Evolutionary conservation across 1,140 invertebrate species (phyloP).

Genomic region (Marisa cornuarietis): DNA sequence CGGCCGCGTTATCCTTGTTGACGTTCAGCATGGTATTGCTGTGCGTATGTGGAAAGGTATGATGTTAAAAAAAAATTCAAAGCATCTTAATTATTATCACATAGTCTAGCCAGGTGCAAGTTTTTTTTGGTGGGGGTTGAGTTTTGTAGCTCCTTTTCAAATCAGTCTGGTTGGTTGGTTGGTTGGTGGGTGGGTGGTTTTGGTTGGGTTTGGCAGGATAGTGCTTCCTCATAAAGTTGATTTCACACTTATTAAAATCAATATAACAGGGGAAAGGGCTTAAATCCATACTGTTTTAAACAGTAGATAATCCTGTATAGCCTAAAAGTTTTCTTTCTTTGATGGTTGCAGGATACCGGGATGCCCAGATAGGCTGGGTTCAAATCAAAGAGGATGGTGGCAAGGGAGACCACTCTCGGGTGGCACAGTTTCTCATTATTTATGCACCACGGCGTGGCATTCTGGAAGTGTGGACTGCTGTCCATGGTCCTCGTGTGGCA

Average conservation of each 20-base stretch:
- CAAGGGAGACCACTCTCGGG: conserved; percentile 58
- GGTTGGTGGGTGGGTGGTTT: neutral
- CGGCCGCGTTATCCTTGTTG: conserved; percentile 86
- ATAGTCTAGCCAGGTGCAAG: too few species aligned
- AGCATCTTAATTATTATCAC: neutral
- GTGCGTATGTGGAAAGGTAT: conserved; percentile 90
- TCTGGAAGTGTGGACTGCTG: conserved; percentile 84
- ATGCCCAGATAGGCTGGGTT: conserved; percentile 86
- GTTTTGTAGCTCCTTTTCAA: neutral
- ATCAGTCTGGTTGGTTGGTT: neutral
- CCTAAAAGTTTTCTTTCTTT: neutral
- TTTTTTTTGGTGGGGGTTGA: neutral
- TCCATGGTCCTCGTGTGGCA: conserved; percentile 86
- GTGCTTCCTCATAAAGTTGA: too few species aligned
- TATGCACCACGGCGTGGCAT: conserved; percentile 85
- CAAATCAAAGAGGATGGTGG: conserved; percentile 75
- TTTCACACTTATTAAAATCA: too few species aligned
- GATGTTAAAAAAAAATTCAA: neutral
- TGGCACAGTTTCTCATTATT: conserved; percentile 82
- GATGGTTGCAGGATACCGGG: conserved; percentile 75
- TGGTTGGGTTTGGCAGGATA: too few species aligned
- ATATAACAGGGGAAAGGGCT: too few species aligned
- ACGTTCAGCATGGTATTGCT: conserved; percentile 81
- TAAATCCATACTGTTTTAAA: neutral
- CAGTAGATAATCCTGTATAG: neutral